Conservation (phyloP, 2,113 vertebrate genomes). For the Larimichthys polyactis region DNA sequence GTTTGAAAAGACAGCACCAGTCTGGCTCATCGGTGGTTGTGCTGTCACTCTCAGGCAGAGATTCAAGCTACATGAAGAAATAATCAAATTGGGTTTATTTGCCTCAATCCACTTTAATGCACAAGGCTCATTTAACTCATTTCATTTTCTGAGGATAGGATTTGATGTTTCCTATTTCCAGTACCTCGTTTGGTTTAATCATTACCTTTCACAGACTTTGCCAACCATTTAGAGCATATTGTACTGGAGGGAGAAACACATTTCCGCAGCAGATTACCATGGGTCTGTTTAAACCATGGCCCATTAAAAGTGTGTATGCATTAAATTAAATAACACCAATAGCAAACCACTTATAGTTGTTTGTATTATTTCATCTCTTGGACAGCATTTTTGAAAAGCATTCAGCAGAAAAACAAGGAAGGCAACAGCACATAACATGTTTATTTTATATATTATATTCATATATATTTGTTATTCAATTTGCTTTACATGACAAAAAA, state of each 20-base stretch:
- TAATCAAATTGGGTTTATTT: conserved; percentile 1
- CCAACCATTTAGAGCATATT: conserved; percentile 27
- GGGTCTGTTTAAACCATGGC: conserved; percentile 29
- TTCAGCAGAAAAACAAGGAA: conserved; percentile 6
- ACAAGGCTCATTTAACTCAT: conserved; percentile 21
- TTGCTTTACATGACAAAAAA: background rate
- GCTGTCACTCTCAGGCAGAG: background rate
- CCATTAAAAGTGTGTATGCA: conserved; percentile 50
- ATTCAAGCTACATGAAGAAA: conserved; percentile 13
- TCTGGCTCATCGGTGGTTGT: background rate
- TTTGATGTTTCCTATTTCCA: conserved; percentile 33
- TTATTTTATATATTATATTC: conserved; percentile 5
- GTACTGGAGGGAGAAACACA: conserved; percentile 12
- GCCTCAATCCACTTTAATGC: conserved; percentile 20
- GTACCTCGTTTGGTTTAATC: conserved; percentile 38
- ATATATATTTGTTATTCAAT: conserved; percentile 7
- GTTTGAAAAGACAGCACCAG: background rate
- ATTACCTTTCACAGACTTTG: conserved; percentile 39
- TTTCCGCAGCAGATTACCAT: conserved; percentile 30
- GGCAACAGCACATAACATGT: background rate
- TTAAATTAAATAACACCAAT: conserved; percentile 8
- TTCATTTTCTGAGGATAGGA: background rate
- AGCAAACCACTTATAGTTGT: background rate
- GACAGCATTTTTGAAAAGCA: conserved; percentile 25
- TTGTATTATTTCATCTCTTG: background rate